These are phyloP conservation scores for Otis tarda DNA, from an alignment of 2,113 vertebrate genomes.

Conservation along the genomic window DNA sequence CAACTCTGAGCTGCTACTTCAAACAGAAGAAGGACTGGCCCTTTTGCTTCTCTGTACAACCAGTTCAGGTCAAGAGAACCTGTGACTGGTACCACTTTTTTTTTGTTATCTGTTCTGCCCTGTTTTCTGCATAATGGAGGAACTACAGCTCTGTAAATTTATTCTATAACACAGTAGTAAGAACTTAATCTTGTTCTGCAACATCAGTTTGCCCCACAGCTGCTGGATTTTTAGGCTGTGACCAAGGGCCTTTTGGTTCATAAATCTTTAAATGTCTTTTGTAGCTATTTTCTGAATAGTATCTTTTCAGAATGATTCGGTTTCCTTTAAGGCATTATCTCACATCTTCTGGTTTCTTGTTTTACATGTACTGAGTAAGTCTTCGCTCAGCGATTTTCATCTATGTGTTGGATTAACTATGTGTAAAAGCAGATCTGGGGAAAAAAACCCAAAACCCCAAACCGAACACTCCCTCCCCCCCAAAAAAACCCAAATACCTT, in stretches of 20 bases:
- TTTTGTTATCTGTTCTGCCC: background rate
- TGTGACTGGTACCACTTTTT: background rate
- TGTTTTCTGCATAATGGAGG: background rate
- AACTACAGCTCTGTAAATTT: background rate
- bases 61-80: background rate
- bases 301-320: background rate
- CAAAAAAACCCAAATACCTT: background rate
- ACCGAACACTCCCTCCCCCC: fast-evolving
- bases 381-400: background rate
- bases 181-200: background rate
- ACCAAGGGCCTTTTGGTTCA: background rate
- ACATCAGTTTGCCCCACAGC: background rate
- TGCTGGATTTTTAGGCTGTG: background rate
- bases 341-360: background rate
- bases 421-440: background rate
- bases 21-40: background rate
- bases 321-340: background rate
- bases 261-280: background rate
- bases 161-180: background rate
- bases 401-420: background rate
- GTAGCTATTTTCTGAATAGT: background rate
- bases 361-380: background rate
- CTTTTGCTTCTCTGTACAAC: background rate
- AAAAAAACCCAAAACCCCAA: background rate
- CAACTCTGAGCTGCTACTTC: background rate